These are phyloP conservation scores for Sycophaga agraensis DNA, from an alignment of 1,140 invertebrate genomes.

Conservation along the genomic window DNA sequence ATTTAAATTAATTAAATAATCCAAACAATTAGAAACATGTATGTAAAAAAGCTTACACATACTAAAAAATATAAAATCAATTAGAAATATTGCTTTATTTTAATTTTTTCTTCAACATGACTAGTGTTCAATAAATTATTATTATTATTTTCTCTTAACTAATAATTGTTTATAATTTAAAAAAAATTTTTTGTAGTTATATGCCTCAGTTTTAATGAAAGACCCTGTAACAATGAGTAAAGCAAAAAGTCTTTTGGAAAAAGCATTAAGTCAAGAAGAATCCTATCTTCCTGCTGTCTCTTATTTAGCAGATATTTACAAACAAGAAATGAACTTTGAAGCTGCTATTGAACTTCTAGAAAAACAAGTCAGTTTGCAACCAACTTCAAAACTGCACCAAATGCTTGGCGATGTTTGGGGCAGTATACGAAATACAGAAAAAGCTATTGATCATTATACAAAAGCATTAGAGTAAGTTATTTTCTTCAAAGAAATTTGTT, in stretches of 20 bases:
- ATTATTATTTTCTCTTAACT: too few relatives aligned
- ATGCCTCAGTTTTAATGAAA: conserved; percentile 70
- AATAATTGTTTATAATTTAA: too few relatives aligned
- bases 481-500: background rate
- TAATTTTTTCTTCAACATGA: too few relatives aligned
- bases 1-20: too few relatives aligned
- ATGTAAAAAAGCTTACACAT: too few relatives aligned
- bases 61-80: too few relatives aligned
- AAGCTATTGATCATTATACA: conserved; percentile 72
- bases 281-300: conserved; percentile 69
- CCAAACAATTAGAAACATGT: too few relatives aligned
- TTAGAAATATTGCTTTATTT: too few relatives aligned
- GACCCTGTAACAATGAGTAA: conserved; percentile 66
- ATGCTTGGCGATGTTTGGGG: conserved; percentile 68
- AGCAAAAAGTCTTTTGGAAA: conserved; percentile 70
- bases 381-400: conserved; percentile 69
- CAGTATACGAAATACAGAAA: conserved; percentile 64
- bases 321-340: conserved; percentile 65
- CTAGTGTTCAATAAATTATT: too few relatives aligned
- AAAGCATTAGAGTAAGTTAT: conserved; percentile 66
- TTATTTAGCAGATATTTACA: conserved; percentile 65
- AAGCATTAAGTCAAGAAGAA: conserved; percentile 68
- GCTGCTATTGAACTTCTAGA: conserved; percentile 63
- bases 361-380: conserved; percentile 65
- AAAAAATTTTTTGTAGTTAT: conserved; percentile 60